Evolutionary conservation across 2,113 vertebrate species (phyloP).

Genomic region (Regulus satrapa): DNA sequence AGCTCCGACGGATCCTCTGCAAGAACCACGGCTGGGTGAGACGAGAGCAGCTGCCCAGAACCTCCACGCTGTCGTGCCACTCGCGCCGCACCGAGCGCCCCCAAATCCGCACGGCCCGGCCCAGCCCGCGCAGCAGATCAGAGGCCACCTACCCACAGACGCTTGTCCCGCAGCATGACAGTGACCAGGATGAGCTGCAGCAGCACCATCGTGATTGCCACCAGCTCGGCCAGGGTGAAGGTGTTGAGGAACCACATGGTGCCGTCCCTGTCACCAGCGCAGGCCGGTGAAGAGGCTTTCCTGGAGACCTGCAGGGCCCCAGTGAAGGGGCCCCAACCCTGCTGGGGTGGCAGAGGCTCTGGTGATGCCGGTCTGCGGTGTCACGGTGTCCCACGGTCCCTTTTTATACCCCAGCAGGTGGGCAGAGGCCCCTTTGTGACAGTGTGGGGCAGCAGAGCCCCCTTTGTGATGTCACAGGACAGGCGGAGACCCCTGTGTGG

Average conservation of each 20-base stretch:
- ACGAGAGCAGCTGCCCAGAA: not conserved
- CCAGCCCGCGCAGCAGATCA: not conserved
- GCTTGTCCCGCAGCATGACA: not conserved
- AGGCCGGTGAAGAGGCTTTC: not conserved
- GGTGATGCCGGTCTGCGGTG: not conserved
- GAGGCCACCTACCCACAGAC: not conserved
- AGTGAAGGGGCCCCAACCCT: not conserved
- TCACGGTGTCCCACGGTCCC: not conserved
- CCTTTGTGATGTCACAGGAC: not conserved
- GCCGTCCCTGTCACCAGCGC: not conserved
- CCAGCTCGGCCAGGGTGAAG: not conserved
- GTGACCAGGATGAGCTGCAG: not conserved
- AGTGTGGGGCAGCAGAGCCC: not conserved
- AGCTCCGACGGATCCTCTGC: not conserved
- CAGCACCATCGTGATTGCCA: not conserved
- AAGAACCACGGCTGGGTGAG: not conserved
- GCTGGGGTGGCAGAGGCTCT: not conserved
- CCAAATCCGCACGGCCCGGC: not conserved
- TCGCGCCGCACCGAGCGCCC: not conserved
- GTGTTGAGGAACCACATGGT: too few species aligned
- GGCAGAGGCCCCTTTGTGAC: not conserved
- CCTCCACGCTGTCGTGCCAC: rapidly evolving
- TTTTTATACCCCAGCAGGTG: not conserved
- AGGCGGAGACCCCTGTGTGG: not conserved
- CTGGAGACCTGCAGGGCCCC: not conserved